Base-by-base conservation (phyloP, 2,888 invertebrate genomes). In the Drosophila melanosoma region DNA sequence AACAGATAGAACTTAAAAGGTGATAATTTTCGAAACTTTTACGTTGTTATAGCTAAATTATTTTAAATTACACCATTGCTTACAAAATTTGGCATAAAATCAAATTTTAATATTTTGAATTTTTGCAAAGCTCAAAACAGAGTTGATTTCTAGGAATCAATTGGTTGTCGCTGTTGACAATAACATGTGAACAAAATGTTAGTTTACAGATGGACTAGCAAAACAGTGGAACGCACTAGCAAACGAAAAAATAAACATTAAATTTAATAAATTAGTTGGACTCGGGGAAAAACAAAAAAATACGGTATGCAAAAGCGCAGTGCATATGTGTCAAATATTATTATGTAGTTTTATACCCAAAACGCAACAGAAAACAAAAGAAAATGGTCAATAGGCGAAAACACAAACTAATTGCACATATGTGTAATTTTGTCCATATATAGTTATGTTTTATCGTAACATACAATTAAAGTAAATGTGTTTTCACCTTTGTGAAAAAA, bases 261-360 rank as follows among this genome's bases (percentile, higher is more conserved):
- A 65, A 65, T 81, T 65, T 64, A 77, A 81, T 72, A 77, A 67
- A 59, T 52, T 38, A 76, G 42, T 59, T 59, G 36, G 51, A 72
- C 65, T 53, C 51, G 45, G 53, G 53, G 54, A 54, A 58, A 54
- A 59, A 20, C 54, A 62, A 65, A 52, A 52, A 57, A 26, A 61
- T 32, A 72, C 81, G 78, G 78, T 78, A 78, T 56, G 78, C 33
- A 35, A 23, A 20, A 51, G 40, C 11, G 26, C 36, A 72, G 36
- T 64, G 38, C 20, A 57, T 35, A 68, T 74, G 68, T 81, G 78
- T 72, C 77, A 72, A 51, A 48, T 52, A 26, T 23, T 17, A 45
- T 38, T 51, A 33, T 48, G 36, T 11, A 40, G 15, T 36, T 48
- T 38, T 3, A 20, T 68, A 45, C 11, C 32, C 38, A 38, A 60